Percentiles rank a stretch among this genome's conserved stretches.
Evolutionary conservation across 2,797 vertebrate genomes (phyloP).

Genomic region (Enteromius trimaculatus): DNA sequence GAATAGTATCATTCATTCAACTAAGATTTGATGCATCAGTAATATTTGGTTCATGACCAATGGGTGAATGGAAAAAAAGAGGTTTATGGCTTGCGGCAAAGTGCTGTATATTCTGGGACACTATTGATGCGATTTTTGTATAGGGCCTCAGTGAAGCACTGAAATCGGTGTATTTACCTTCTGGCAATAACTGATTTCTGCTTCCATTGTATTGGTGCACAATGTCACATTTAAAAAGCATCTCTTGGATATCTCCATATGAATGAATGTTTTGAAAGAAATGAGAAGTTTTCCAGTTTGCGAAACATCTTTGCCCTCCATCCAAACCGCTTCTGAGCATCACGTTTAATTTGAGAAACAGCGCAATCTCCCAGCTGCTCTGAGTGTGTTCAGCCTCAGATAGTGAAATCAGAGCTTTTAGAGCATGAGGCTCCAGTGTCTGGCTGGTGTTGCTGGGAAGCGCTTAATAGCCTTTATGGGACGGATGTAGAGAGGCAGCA

Average conservation of each 20-base stretch:
- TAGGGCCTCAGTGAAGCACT: background rate
- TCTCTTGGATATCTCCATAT: background rate
- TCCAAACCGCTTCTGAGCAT: background rate
- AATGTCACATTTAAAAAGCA: background rate
- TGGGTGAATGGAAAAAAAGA: background rate
- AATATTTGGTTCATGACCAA: constrained; percentile 20
- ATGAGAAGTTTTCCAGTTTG: constrained; percentile 1
- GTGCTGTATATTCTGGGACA: constrained; percentile 4
- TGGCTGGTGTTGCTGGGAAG: constrained; percentile 49
- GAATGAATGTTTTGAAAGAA: background rate
- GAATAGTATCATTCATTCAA: background rate
- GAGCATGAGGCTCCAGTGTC: constrained; percentile 36
- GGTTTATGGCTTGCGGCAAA: constrained; percentile 9
- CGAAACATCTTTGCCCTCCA: background rate
- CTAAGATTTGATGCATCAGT: constrained; percentile 13
- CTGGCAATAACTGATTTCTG: constrained; percentile 10
- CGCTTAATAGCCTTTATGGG: constrained; percentile 53
- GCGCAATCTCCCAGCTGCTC: constrained; percentile 5
- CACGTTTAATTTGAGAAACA: background rate
- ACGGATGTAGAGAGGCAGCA: constrained; percentile 35
- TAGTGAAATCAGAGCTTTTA: constrained; percentile 56
- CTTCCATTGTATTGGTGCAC: background rate
- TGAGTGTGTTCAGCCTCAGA: constrained; percentile 37
- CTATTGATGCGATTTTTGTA: constrained; percentile 40
- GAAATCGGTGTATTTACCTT: constrained; percentile 15